Evolutionary conservation across 1,140 invertebrate species (phyloP), one percentile per base, ranked within the genome.

Genomic region (Tenebrio molitor): DNA sequence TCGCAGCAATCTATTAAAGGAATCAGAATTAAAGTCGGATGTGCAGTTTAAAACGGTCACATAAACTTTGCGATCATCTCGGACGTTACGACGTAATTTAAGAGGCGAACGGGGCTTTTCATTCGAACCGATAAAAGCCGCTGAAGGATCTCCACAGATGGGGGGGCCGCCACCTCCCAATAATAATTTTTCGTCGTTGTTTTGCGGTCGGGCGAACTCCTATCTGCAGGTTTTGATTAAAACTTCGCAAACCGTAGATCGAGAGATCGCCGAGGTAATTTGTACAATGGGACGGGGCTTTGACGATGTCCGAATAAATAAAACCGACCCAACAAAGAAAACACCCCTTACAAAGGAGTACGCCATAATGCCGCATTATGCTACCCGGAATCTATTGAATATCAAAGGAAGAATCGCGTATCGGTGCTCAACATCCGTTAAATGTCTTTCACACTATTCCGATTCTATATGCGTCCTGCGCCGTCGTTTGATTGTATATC

Each of bases 391-490:
- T 58, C 23, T 41, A 41, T 42, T 66, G 64, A 66, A 66, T 66
- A 66, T 66, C 64, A 66, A 66, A 66, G 42, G 64, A 25, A 66
- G 36, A 66, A 66, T 66, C 42, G 64, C 39, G 17, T 66, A 66
- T 66, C 53, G 19, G 58, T 71, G 46, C 58, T 71, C 69, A 42
- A 58, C 50, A 71, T 71, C 69, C 50, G 69, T 41, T 71, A 36
- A 71, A 65, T 41, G 58, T 41, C 50, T 58, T 58, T 58, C 50
- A 29, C 50, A 58, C 50, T 39, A 12, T 39, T 39, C 36, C n/a
- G 23, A 58, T 58, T 58, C 50, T 58, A 29, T 58, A 58, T 58
- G 50, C 50, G 50, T 58, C 21, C 33, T 41, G 15, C 29, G 42
- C 16, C 67, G 42, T 46, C 67, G 17, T 65, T 64, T 65, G 17